Conservation (phyloP, 2,113 vertebrate genomes). For the Todiramphus chloris region DNA sequence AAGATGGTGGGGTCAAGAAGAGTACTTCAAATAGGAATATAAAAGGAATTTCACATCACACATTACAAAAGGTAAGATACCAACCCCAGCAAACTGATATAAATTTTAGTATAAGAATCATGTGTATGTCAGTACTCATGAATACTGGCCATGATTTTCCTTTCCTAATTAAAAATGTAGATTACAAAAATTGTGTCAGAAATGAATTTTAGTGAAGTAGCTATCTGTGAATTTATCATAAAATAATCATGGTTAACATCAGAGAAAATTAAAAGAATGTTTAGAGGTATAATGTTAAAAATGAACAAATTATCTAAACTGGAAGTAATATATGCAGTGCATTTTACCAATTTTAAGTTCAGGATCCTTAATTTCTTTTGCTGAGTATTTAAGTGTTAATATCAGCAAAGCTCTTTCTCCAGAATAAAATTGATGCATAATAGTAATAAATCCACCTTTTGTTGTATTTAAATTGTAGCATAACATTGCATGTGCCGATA, state of each 20-base stretch:
- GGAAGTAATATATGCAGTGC: background rate
- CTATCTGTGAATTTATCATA: conserved; percentile 8
- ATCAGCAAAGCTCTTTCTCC: background rate
- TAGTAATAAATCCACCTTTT: background rate
- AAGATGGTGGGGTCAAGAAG: conserved; percentile 78
- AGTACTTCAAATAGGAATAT: conserved; percentile 79
- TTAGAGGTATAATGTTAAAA: conserved; percentile 18
- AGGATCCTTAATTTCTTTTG: background rate
- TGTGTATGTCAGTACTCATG: background rate
- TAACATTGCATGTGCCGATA: background rate
- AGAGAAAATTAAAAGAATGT: conserved; percentile 42
- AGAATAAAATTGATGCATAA: background rate
- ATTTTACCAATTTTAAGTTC: background rate
- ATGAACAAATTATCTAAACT: background rate
- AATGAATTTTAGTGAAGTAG: conserved; percentile 50
- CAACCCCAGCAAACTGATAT: conserved; percentile 54
- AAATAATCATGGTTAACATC: background rate
- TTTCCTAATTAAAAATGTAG: conserved; percentile 54
- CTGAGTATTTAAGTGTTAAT: background rate
- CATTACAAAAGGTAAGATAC: conserved; percentile 84
- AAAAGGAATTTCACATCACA: conserved; percentile 76
- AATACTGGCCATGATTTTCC: conserved; percentile 55
- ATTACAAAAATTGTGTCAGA: conserved; percentile 47
- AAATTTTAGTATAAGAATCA: conserved; percentile 59
- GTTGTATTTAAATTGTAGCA: conserved; percentile 18